Conservation (phyloP, 2,888 invertebrate species). For the Autographa pulchrina region DNA sequence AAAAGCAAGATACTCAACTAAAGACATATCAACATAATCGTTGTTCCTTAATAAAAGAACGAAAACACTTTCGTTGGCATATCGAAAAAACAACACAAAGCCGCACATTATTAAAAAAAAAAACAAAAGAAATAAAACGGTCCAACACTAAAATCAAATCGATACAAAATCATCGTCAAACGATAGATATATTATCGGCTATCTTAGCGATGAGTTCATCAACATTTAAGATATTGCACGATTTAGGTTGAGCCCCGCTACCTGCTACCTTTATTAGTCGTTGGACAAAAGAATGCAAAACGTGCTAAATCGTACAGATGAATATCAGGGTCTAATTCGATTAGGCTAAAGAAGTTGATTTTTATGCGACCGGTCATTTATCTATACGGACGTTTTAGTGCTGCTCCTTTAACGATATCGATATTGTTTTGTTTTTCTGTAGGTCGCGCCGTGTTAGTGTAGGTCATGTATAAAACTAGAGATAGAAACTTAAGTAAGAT, state of each 20-base stretch:
- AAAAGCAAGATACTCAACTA: too few relatives aligned
- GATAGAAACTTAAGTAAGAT: slow-evolving; percentile 3
- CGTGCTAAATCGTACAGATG: slow-evolving; percentile 87
- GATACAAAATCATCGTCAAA: slow-evolving; percentile 69
- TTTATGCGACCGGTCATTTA: slow-evolving; percentile 86
- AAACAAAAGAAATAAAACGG: slow-evolving; percentile 41
- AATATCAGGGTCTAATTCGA: slow-evolving; percentile 87
- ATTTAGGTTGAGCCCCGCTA: slow-evolving; percentile 78
- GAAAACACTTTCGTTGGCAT: neutral
- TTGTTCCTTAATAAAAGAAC: neutral
- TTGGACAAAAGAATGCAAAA: slow-evolving; percentile 86
- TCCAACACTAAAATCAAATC: slow-evolving; percentile 60
- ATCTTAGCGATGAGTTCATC: slow-evolving; percentile 84
- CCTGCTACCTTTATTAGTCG: slow-evolving; percentile 86
- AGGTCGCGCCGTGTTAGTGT: neutral
- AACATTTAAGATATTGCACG: slow-evolving; percentile 82
- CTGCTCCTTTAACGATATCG: slow-evolving; percentile 47
- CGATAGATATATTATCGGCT: slow-evolving; percentile 79
- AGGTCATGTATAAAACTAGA: slow-evolving; percentile 2
- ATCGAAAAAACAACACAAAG: neutral
- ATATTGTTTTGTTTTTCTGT: slow-evolving; percentile 17
- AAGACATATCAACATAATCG: neutral
- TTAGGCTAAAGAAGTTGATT: slow-evolving; percentile 87
- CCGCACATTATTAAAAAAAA: slow-evolving; percentile 32
- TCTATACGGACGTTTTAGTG: slow-evolving; percentile 80